Percentiles rank a stretch among this genome's conserved stretches.
These are phyloP conservation scores for Imbricaverruca yamaguchii DNA, from an alignment of 2,888 invertebrate genomes.

Conservation along the genomic window DNA sequence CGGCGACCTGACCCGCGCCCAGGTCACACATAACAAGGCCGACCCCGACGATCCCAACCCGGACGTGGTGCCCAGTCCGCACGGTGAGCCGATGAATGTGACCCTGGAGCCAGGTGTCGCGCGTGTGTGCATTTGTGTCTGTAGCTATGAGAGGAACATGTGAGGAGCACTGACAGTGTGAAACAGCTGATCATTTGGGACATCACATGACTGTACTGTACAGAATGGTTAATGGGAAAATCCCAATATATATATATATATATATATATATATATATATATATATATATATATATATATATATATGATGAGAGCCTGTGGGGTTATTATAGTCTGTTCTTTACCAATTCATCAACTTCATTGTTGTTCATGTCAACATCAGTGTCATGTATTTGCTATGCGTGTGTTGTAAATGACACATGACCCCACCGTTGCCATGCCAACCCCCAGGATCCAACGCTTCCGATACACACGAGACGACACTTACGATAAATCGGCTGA, in stretches of 20 bases:
- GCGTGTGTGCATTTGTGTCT: too few species aligned
- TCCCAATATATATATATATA: not conserved
- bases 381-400: not conserved
- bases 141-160: too few species aligned
- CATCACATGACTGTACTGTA: not conserved
- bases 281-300: too few species aligned
- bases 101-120: too few species aligned
- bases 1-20: too few species aligned
- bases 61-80: not conserved
- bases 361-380: not conserved
- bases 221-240: not conserved
- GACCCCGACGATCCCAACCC: constrained; percentile 3
- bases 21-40: too few species aligned
- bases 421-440: not conserved
- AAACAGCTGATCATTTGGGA: not conserved
- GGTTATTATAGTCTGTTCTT: not conserved
- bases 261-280: too few species aligned
- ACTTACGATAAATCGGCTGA: not conserved
- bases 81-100: not conserved
- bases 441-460: too few species aligned
- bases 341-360: not conserved
- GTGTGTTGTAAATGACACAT: not conserved
- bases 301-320: not conserved
- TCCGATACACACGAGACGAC: not conserved
- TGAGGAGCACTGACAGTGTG: too few species aligned